Base-by-base conservation (phyloP, 2,888 invertebrate genomes). In the Phalera bucephala region DNA sequence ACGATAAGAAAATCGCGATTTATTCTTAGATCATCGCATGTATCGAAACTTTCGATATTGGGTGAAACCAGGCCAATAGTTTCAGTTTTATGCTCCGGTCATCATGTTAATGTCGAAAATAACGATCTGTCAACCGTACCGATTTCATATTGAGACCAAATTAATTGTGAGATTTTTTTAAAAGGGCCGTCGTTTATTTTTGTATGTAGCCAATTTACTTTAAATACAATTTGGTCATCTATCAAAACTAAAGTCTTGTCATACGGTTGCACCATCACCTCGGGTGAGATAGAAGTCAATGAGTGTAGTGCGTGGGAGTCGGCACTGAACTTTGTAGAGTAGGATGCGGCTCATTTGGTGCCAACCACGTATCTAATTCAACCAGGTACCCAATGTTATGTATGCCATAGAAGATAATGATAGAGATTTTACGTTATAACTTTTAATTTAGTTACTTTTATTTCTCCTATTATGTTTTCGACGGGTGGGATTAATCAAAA, bases 331-430 rank as follows among this genome's bases (percentile, higher is more conserved):
- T 86, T 74, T 69, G 70, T 73, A 67, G 75, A 76, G 72, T 74
- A 85, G 86, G 88, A 87, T 81, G 80, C 74, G 64, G 58, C 73
- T 74, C 71, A 81, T 85, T 85, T 77, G 77, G 72, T 77, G 67
- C 70, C 72, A 73, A 69, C 72, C 60, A 63, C 45, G 42, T 54
- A 50, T 40, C 36, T 51, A 39, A 42, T 44, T 40, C 36, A 17
- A 5, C 17, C 17, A 17, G 3, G 5, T 17, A 17, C 3, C 17
- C 28, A 40, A 33, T 32, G 38, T 40, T 45, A 41, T 41, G 38
- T 22, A 20, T 14, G 10, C 9, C 14, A 9, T 14, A 27, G 27
- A n/a, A n/a, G n/a, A n/a, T n/a, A n/a, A n/a, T n/a, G n/a, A n/a
- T n/a, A n/a, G n/a, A n/a, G n/a, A n/a, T n/a, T n/a, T n/a, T n/a